These are phyloP conservation scores for Agrypnus murinus DNA, from an alignment of 2,888 invertebrate genomes.

Conservation along the genomic window DNA sequence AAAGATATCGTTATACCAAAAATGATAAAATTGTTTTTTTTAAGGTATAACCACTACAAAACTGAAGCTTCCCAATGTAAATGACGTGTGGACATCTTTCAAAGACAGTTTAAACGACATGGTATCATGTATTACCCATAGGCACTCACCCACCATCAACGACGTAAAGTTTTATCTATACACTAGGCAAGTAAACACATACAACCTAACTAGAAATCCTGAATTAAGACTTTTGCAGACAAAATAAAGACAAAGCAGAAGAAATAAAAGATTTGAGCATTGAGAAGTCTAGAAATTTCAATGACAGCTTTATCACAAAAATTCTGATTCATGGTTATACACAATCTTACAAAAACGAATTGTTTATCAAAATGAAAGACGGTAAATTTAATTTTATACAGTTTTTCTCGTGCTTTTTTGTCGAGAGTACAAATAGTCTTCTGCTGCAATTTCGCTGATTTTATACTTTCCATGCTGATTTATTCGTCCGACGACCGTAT, in stretches of 20 bases:
- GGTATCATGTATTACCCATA: slow-evolving; percentile 37
- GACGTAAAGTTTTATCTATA: slow-evolving; percentile 46
- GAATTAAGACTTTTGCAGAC: too few relatives aligned
- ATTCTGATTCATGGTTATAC: slow-evolving; percentile 49
- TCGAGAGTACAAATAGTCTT: slow-evolving; percentile 22
- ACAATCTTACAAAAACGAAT: slow-evolving; percentile 46
- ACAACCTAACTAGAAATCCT: too few relatives aligned
- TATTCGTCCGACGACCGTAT: slow-evolving; percentile 27
- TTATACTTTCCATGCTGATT: slow-evolving; percentile 27
- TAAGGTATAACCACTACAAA: too few relatives aligned
- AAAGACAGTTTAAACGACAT: slow-evolving; percentile 35
- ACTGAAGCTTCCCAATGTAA: too few relatives aligned
- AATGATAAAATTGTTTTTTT: too few relatives aligned
- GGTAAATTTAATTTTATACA: slow-evolving; percentile 44
- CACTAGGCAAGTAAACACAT: slow-evolving; percentile 30
- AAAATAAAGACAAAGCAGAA: slow-evolving; percentile 33
- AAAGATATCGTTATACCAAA: too few relatives aligned
- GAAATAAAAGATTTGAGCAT: slow-evolving; percentile 39
- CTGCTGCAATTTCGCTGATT: slow-evolving; percentile 31
- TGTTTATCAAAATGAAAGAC: slow-evolving; percentile 47
- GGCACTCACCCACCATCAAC: slow-evolving; percentile 32
- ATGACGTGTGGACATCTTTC: slow-evolving; percentile 30
- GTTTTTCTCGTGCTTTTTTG: slow-evolving; percentile 14
- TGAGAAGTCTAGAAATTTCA: slow-evolving; percentile 36
- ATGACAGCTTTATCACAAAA: slow-evolving; percentile 40